Base-by-base conservation (phyloP, 2,888 invertebrate species). In the Drosophila pegasa region DNA sequence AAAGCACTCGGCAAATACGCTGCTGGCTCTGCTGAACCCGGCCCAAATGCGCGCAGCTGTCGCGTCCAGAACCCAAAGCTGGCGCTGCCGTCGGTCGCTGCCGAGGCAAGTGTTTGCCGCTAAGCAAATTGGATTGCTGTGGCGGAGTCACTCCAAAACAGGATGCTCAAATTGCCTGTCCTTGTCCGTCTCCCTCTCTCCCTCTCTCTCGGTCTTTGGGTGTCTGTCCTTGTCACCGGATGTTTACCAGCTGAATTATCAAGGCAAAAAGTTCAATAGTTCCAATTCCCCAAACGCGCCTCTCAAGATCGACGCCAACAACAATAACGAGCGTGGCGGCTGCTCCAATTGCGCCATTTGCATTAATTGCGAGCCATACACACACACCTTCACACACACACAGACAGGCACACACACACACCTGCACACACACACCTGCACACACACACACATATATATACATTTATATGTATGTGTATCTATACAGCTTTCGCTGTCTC, bases 1-100 rank as follows among this genome's bases (percentile, higher is more conserved):
- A 87, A 82, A 85, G 85, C 82, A 71, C 68, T 87, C 68, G 68
- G 78, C 52, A 81, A 80, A 75, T 68, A 78, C 61, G 50, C 52
- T 40, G 50, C 52, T 40, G 38, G 35, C 45, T 27, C 45, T 1
- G 45, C 3, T 12, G 43, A 9, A n/a, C 25, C 25, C 1, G 4
- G 43, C n/a, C 43, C 52, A 50, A 57, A 51, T 40, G 52, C 59
- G 59, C 51, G 25, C 77, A 79, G 74, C 81, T 84, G 79, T 70
- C 70, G 56, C 69, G 40, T 48, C 43, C 62, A 73, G 55, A 31
- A 31, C 43, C 54, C 51, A 37, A 51, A 45, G 63, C 40, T 31
- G 20, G 29, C 47, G 18, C 27, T 18, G 29, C 16, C 16, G 29
- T 18, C 29, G 47, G 38, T 50, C 38, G 20, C 10, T n/a, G n/a